These are phyloP conservation scores for Cremastinae sp. DNA, from an alignment of 2,888 invertebrate species.

Conservation along the genomic window DNA sequence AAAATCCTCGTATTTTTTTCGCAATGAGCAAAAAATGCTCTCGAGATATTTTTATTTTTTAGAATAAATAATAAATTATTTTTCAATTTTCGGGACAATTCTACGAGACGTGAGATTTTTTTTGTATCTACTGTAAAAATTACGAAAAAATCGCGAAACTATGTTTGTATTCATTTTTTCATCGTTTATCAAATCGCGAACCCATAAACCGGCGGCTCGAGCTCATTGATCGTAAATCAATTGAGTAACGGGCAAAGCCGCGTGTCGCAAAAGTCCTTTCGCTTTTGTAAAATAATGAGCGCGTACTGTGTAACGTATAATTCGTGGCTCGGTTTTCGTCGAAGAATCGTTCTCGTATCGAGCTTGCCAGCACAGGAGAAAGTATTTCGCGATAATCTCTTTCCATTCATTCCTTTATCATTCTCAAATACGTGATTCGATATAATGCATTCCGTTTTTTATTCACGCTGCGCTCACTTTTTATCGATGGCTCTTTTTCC, in stretches of 20 bases:
- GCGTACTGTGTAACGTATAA: conserved; percentile 26
- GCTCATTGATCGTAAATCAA: conserved; percentile 33
- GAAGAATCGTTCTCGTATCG: conserved; percentile 33
- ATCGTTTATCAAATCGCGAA: not conserved
- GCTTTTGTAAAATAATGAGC: conserved; percentile 30
- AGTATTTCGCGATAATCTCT: conserved; percentile 24
- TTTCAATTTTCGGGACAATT: too few relatives aligned
- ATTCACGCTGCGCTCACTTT: too few relatives aligned
- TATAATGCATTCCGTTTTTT: conserved; percentile 1
- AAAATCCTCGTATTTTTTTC: too few relatives aligned
- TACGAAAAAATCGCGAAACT: not conserved
- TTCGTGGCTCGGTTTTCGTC: conserved; percentile 26
- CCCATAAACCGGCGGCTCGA: conserved; percentile 29
- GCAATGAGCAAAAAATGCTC: too few relatives aligned
- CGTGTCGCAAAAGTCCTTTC: conserved; percentile 23
- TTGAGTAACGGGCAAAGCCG: conserved; percentile 14
- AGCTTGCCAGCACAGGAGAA: conserved; percentile 40
- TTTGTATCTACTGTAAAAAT: too few relatives aligned
- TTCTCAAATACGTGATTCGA: not conserved
- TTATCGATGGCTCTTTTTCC: too few relatives aligned
- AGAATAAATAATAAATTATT: too few relatives aligned
- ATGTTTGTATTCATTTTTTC: not conserved
- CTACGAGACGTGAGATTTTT: not conserved
- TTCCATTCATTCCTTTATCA: conserved; percentile 8
- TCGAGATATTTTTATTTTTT: too few relatives aligned